phyloP scores from a whole-genome alignment of 2,113 vertebrate species.

The Uria aalge region DNA sequence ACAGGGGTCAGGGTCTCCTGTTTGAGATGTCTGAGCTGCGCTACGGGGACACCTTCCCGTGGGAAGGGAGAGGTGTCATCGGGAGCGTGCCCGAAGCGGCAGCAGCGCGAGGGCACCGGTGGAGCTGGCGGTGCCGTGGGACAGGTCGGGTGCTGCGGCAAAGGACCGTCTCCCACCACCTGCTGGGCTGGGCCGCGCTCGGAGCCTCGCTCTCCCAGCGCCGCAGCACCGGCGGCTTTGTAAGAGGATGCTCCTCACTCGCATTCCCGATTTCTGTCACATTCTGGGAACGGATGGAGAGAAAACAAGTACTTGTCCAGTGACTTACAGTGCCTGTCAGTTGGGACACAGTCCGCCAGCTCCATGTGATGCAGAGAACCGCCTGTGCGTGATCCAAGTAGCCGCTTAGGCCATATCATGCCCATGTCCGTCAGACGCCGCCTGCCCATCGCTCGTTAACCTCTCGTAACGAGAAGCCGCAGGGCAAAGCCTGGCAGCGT shows the following conservation, averaged over 20 bases:
- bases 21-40: neutral
- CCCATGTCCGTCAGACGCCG: fast-evolving
- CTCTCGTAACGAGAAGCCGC: neutral
- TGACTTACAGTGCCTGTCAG: fast-evolving
- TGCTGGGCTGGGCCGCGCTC: neutral
- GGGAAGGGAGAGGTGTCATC: too few species aligned
- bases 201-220: neutral
- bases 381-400: fast-evolving
- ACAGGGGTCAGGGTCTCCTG: too few species aligned
- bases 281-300: neutral
- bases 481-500: fast-evolving
- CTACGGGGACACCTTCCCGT: too few species aligned
- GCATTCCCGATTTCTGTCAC: fast-evolving
- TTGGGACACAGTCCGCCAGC: neutral
- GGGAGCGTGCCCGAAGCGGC: neutral
- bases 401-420: fast-evolving
- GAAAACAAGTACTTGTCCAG: too few species aligned
- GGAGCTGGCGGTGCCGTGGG: neutral
- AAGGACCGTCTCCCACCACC: neutral
- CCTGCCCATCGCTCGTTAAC: neutral
- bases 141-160: neutral
- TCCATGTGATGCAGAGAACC: neutral
- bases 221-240: neutral
- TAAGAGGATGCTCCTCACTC: neutral
- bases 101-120: neutral